Evolutionary conservation across 2,888 invertebrate genomes (phyloP).

Genomic region (Acrobasis suavella): DNA sequence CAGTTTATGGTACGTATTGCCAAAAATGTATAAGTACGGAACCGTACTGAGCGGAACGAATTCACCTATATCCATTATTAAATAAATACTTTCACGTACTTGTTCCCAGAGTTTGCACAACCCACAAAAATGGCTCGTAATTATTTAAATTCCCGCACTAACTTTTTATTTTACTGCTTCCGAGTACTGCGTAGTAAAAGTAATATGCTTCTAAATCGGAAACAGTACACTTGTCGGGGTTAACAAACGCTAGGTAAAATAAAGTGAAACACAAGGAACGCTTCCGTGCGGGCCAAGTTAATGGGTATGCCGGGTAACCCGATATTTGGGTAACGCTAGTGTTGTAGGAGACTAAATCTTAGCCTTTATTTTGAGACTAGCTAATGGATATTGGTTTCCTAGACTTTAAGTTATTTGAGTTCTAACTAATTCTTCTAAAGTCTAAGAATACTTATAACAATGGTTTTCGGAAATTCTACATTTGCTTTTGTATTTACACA

Average conservation of each 20-base stretch:
- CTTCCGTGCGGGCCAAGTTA: constrained; percentile 41
- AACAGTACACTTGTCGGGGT: constrained; percentile 21
- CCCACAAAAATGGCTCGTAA: constrained; percentile 1
- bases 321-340: constrained; percentile 46
- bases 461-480: too few relatives aligned
- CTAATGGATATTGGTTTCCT: too few relatives aligned
- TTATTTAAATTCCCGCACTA: constrained; percentile 6
- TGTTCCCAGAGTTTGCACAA: constrained; percentile 10
- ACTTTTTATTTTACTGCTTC: constrained; percentile 11
- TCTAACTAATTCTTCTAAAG: too few relatives aligned
- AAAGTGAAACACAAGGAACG: constrained; percentile 22
- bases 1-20: too few relatives aligned
- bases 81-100: background rate
- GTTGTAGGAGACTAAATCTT: too few relatives aligned
- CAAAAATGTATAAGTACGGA: background rate
- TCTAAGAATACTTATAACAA: too few relatives aligned
- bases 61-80: background rate
- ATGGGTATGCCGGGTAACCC: constrained; percentile 55
- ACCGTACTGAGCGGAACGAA: background rate
- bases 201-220: constrained; percentile 19
- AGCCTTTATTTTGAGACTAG: too few relatives aligned
- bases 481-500: too few relatives aligned
- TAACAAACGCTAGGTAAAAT: constrained; percentile 21
- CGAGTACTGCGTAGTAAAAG: background rate
- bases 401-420: too few relatives aligned